Conservation (phyloP, 2,797 vertebrate species). For the Nasua narica region DNA sequence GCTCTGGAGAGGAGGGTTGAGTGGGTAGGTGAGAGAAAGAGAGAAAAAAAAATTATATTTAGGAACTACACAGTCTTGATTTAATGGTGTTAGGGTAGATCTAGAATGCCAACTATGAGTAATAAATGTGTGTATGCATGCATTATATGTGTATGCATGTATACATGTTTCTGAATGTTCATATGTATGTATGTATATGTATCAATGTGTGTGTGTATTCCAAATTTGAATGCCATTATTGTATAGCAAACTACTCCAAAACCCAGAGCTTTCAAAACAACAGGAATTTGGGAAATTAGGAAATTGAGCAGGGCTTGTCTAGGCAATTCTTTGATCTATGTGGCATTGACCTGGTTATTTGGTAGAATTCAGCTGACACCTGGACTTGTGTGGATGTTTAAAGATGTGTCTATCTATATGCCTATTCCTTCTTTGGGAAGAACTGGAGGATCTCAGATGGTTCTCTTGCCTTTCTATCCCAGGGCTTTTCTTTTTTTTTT, state of each 20-base stretch:
- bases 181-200: neutral
- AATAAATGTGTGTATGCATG: neutral
- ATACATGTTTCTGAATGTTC: neutral
- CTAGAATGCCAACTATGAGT: neutral
- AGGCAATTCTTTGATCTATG: neutral
- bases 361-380: neutral
- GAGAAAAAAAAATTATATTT: neutral
- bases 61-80: neutral
- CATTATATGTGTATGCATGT: neutral
- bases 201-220: neutral
- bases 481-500: too few relatives aligned
- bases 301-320: neutral
- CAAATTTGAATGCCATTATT: neutral
- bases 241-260: neutral
- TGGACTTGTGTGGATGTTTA: neutral
- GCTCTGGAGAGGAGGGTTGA: neutral
- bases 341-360: neutral
- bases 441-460: neutral
- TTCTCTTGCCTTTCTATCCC: neutral
- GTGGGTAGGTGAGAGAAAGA: neutral
- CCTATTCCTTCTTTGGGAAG: neutral
- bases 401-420: neutral
- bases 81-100: neutral
- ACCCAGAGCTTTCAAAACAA: neutral
- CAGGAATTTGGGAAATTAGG: neutral